Base-by-base conservation (phyloP, 1,140 invertebrate genomes). In the Neuroterus valhalla region DNA sequence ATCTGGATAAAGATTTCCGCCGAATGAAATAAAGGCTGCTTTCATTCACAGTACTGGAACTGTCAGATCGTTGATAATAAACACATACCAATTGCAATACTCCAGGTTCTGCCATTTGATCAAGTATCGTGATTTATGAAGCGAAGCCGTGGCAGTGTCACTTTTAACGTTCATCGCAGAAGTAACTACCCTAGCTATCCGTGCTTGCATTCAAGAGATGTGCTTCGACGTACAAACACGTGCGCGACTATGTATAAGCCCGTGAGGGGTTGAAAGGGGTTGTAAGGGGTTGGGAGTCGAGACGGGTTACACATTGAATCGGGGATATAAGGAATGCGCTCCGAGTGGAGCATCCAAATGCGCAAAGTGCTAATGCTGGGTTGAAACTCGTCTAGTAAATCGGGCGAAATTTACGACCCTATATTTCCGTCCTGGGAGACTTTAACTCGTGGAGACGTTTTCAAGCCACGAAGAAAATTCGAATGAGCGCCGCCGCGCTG, bases 311-410 rank as follows among this genome's bases (percentile, higher is more conserved):
- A 55, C 52, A 31, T 55, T 55, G 52, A 55, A 55, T 55, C 15
- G 52, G 26, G 52, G 52, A 55, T 55, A 55, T 55, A 55, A 55
- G 52, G 50, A 55, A 55, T 55, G 52, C 52, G 23, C 15, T 55
- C 19, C 21, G 23, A 55, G 68, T 23, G 45, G 14, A 45, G 68
- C 68, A 69, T 48, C 68, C 17, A 69, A 69, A 69, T 69, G 68
- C 68, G 45, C 44, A 50, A 78, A 82, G 78, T 78, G 81, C 75
- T 82, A 81, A 84, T 78, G 77, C 78, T 70, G 77, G 72, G 69
- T 79, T 83, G 76, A 80, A 80, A 78, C 26, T 81, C 73, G 76
- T 77, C 67, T 77, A 72, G 71, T 78, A 81, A 80, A 78, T 75
- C 76, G 71, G 66, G 62, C 46, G 46, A 73, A 83, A 83, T 83